Evolutionary conservation across 2,797 vertebrate species (phyloP).

Genomic region (Takifugu ocellatus): DNA sequence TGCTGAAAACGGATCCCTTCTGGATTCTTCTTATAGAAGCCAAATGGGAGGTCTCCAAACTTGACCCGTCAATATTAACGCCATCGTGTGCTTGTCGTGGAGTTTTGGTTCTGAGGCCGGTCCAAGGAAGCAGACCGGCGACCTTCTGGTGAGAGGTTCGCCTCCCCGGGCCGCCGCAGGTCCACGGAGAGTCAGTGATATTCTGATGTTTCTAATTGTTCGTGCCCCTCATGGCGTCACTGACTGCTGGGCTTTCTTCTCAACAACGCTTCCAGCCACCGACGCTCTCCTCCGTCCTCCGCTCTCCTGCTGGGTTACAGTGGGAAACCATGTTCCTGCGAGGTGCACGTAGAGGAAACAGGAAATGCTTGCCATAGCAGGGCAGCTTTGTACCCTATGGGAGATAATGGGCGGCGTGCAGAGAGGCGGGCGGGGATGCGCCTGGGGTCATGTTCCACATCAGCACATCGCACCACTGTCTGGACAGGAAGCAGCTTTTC

Average conservation of each 20-base stretch:
- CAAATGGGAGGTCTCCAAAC: too few relatives aligned
- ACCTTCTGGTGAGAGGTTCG: too few relatives aligned
- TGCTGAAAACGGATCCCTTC: too few relatives aligned
- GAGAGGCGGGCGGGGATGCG: constrained; percentile 51
- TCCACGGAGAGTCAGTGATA: too few relatives aligned
- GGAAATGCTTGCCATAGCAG: constrained; percentile 64
- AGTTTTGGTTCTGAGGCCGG: too few relatives aligned
- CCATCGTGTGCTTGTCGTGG: too few relatives aligned
- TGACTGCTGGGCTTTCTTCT: constrained; percentile 36
- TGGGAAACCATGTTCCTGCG: constrained; percentile 52
- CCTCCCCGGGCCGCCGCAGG: too few relatives aligned
- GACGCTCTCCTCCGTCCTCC: constrained; percentile 37
- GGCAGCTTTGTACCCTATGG: constrained; percentile 66
- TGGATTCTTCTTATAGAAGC: too few relatives aligned
- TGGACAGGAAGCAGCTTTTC: constrained; percentile 56
- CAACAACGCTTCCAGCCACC: constrained; percentile 50
- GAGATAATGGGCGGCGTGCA: constrained; percentile 64
- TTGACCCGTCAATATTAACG: too few relatives aligned
- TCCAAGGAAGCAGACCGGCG: too few relatives aligned
- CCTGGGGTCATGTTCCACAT: constrained; percentile 59
- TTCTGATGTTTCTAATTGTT: too few relatives aligned
- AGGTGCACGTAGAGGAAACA: constrained; percentile 57
- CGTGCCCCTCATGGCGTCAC: not conserved
- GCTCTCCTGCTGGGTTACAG: constrained; percentile 52
- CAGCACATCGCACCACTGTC: constrained; percentile 45